These are phyloP conservation scores for Dreissena polymorpha DNA, from an alignment of 1,140 invertebrate species.

Conservation along the genomic window DNA sequence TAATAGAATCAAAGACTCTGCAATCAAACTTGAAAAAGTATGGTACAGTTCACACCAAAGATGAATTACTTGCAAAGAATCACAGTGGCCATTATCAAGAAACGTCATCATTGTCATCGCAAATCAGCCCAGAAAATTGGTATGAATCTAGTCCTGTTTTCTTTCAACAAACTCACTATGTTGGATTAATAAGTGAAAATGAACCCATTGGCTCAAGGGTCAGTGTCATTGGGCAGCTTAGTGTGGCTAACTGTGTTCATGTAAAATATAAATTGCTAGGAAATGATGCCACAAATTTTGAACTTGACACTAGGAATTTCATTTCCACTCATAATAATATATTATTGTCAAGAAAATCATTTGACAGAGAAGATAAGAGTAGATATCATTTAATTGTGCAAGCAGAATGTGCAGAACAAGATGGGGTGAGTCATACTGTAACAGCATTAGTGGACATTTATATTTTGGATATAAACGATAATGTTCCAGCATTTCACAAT, in stretches of 20 bases:
- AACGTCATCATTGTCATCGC: no score
- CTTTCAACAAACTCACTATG: slow-evolving; percentile 44
- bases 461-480: slow-evolving; percentile 46
- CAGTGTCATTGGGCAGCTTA: slow-evolving; percentile 37
- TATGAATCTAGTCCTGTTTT: neutral
- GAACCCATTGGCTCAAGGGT: slow-evolving; percentile 13
- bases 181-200: slow-evolving; percentile 42
- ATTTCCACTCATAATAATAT: slow-evolving; percentile 24
- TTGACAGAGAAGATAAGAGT: slow-evolving; percentile 40
- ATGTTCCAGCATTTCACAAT: slow-evolving; percentile 26
- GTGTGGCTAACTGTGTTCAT: slow-evolving; percentile 10
- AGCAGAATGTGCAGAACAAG: slow-evolving; percentile 19
- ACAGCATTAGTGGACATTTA: slow-evolving; percentile 31
- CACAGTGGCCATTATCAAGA: no score
- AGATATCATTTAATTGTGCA: slow-evolving; percentile 22
- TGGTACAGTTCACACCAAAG: no score
- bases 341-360: slow-evolving; percentile 16
- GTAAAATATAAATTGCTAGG: slow-evolving; percentile 30
- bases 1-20: no score
- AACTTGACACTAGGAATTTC: slow-evolving; percentile 13
- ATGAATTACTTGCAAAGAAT: no score
- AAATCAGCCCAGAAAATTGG: no score
- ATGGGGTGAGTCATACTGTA: neutral
- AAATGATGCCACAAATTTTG: neutral
- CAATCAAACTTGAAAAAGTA: no score